Percentiles rank a stretch among this genome's conserved stretches.
These are phyloP conservation scores for Lepidostoma basale DNA, from an alignment of 1,140 invertebrate species.

Conservation along the genomic window DNA sequence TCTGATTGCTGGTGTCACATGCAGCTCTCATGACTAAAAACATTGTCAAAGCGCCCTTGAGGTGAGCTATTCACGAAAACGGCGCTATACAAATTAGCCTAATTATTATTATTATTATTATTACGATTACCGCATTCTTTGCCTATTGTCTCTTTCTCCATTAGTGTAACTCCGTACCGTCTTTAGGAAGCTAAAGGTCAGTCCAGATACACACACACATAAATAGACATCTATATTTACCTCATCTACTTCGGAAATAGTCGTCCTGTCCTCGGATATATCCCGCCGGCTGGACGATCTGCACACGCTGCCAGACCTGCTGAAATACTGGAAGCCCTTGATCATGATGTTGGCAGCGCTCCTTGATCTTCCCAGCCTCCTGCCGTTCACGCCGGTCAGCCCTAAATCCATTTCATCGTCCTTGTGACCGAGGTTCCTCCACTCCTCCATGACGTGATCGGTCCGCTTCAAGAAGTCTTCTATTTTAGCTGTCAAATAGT, in stretches of 20 bases:
- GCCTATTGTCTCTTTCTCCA: too few species aligned
- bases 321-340: conserved; percentile 76
- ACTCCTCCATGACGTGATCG: conserved; percentile 85
- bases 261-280: conserved; percentile 65
- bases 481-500: conserved; percentile 75
- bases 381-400: conserved; percentile 52
- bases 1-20: too few species aligned
- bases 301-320: conserved; percentile 62
- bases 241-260: conserved; percentile 68
- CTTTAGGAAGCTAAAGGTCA: too few species aligned
- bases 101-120: too few species aligned
- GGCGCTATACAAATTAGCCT: too few species aligned
- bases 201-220: too few species aligned
- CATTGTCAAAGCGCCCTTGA: too few species aligned
- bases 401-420: conserved; percentile 58
- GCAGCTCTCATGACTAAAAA: too few species aligned
- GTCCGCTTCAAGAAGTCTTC: conserved; percentile 79
- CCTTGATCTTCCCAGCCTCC: conserved; percentile 66
- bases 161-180: too few species aligned
- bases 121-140: too few species aligned
- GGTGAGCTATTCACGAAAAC: too few species aligned
- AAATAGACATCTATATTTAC: conserved; percentile 49
- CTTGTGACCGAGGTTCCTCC: conserved; percentile 69
- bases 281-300: conserved; percentile 58
- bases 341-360: conserved; percentile 81